phyloP scores from a whole-genome alignment of 2,797 vertebrate genomes.

The Falco columbarius region DNA sequence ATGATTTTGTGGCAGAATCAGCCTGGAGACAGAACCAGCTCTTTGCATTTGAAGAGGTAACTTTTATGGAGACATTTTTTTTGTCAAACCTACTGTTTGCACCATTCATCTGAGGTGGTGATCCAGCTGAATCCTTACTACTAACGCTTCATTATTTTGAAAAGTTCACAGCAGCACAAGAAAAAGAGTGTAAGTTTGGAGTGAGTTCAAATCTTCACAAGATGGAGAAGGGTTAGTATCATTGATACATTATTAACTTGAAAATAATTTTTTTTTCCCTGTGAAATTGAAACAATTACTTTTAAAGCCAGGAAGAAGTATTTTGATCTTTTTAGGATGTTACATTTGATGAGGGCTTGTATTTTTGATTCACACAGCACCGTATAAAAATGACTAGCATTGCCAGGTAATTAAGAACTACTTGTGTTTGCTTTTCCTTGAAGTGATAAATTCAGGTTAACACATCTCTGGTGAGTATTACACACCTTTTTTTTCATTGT shows the following conservation, averaged over 20 bases:
- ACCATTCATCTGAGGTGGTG: neutral
- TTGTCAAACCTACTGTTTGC: neutral
- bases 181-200: neutral
- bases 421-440: neutral
- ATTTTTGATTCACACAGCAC: neutral
- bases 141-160: slow-evolving; percentile 9
- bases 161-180: slow-evolving; percentile 37
- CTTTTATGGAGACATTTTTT: neutral
- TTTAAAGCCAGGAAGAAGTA: neutral
- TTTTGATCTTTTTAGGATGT: neutral
- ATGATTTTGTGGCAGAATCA: neutral
- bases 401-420: neutral
- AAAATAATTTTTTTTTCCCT: neutral
- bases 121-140: neutral
- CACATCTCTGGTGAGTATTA: neutral
- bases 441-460: neutral
- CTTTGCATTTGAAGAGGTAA: slow-evolving; percentile 69
- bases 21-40: slow-evolving; percentile 16
- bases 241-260: neutral
- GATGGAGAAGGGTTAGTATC: slow-evolving; percentile 50
- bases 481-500: neutral
- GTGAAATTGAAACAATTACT: neutral
- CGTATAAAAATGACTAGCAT: neutral
- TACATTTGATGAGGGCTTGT: neutral
- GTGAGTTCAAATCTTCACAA: neutral